Evolutionary conservation across 53 echinoderm and acorn worm genomes (phyloP), one percentile per base, ranked within the genome.

Genomic region (Apostichopus leukothele): DNA sequence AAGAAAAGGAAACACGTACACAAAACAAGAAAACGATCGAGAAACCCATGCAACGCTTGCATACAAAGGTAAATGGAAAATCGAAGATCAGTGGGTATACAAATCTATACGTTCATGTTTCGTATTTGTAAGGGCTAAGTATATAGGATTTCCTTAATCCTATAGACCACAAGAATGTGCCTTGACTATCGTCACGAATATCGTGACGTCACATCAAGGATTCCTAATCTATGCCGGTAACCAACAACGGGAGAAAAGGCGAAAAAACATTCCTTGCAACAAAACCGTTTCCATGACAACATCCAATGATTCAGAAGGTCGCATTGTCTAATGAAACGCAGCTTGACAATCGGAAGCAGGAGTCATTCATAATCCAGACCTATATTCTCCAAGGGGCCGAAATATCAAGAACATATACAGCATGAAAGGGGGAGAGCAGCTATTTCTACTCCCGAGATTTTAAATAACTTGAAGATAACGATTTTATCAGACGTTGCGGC

Each of bases 51-150:
- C 79, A 51, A 16, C 18, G 52, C 79, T 52, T 51, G 8, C 50
- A 51, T 18, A 51, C 79, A 79, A 79, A 79, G 79, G 50, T 53
- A 79, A 79, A 79, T 79, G 16, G 79, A 79, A 79, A 79, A 79
- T 79, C 79, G 79, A 79, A 79, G 1, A 79, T 50, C 9, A 39
- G 39, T 39, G 39, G 39, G 39, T 39, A 39, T 39, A 39, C 39
- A 39, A 39, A 39, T 39, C 39, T 39, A 39, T 39, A 39, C 39
- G 76, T 75, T 25, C 50, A n/a, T 6, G n/a, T 22, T 22, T 74
- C 21, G 76, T 27, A 75, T 75, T 9, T 8, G 26, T 25, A 27
- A 5, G 76, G 76, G 50, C 76, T 39, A 39, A 39, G 39, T 39
- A 39, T 39, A 39, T 39, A 39, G 39, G 39, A 63, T 63, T 63